phyloP scores from a whole-genome alignment of 2,888 invertebrate species.

The Pammene fasciana region DNA sequence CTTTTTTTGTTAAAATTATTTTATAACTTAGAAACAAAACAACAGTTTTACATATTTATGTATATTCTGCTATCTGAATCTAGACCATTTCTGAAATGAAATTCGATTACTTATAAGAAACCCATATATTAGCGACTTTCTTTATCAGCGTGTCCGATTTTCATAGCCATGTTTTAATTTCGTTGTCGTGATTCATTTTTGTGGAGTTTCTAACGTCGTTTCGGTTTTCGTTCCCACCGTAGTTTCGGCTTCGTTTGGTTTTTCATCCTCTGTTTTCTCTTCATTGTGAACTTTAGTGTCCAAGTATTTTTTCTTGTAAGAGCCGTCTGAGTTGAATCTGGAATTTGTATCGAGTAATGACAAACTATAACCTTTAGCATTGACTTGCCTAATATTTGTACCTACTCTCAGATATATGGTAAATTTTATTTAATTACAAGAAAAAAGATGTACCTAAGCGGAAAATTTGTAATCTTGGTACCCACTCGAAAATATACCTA shows the following conservation, averaged over 20 bases:
- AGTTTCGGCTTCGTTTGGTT: constrained; percentile 45
- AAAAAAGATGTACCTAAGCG: too few relatives aligned
- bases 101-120: background rate
- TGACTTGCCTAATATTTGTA: too few relatives aligned
- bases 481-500: too few relatives aligned
- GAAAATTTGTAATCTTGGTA: too few relatives aligned
- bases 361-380: too few relatives aligned
- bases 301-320: constrained; percentile 84
- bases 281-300: constrained; percentile 59
- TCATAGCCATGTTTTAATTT: background rate
- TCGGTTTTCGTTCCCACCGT: constrained; percentile 40
- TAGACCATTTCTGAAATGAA: background rate
- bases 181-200: background rate
- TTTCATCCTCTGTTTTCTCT: constrained; percentile 42
- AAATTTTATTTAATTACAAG: too few relatives aligned
- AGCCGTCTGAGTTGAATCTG: constrained; percentile 84
- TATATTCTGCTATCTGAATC: too few relatives aligned
- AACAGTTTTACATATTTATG: too few relatives aligned
- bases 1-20: too few relatives aligned
- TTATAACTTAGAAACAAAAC: too few relatives aligned
- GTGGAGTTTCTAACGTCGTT: background rate
- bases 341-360: too few relatives aligned
- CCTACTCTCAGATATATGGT: too few relatives aligned
- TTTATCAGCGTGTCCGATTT: constrained; percentile 1
- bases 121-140: constrained; percentile 42